Base-by-base conservation (phyloP, 2,888 invertebrate species). In the Lasius platythorax region DNA sequence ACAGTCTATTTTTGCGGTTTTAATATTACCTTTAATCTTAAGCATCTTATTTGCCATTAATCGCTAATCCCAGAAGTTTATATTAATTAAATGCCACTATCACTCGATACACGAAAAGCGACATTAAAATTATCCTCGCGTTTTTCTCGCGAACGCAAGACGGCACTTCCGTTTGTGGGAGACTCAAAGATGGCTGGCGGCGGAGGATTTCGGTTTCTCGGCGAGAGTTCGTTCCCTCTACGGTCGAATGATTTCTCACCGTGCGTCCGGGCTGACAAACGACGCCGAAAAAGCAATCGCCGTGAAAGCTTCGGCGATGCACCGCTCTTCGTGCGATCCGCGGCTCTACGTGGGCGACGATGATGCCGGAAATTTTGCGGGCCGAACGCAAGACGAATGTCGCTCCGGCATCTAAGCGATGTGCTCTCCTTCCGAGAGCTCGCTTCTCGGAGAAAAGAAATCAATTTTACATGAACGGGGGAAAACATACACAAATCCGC, bases 261-360 rank as follows among this genome's bases (percentile, higher is more conserved):
- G 74, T 68, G 79, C 85, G 73, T 86, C 87, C 50, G 30, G 86
- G 86, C 91, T 91, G 91, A 91, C 92, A 92, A 93, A 92, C 92
- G 91, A 89, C 89, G 91, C 87, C 88, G 86, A 91, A 90, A 90
- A 92, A 92, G 73, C 61, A 81, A 93, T 93, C 93, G 91, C 88
- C 91, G 92, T 93, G 91, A 93, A 93, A 93, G 93, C 92, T 83
- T 87, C 53, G 72, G 50, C n/a, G 63, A 43, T 61, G 70, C 83
- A 82, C 64, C 67, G 30, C 72, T 53, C 33, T 72, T 63, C 33
- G 73, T 30, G 40, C 84, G 64, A 50, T 72, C 30, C 50, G 50
- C 53, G 64, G 64, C 56, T 68, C 83, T 72, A 40, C 82, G 82
- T 82, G 40, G 72, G 15, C 70, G 61, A 64, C 46, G 74, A 61